Evolutionary conservation across 2,888 invertebrate genomes (phyloP).

Genomic region (Trichopoda pennipes): DNA sequence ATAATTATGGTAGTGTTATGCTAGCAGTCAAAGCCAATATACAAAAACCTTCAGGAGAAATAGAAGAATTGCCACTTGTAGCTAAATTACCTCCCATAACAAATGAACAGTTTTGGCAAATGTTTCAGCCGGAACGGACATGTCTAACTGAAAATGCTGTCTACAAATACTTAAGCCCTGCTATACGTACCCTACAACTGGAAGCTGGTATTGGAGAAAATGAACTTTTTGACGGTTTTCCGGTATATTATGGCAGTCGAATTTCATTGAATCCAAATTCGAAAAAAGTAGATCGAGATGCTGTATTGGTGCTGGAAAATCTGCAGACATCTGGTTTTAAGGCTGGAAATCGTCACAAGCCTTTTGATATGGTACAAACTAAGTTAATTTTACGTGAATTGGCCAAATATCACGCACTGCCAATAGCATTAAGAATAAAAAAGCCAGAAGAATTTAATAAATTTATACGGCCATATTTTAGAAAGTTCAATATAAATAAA

Average conservation of each 20-base stretch:
- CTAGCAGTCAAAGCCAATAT: slow-evolving; percentile 79
- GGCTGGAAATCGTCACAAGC: slow-evolving; percentile 81
- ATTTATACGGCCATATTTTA: slow-evolving; percentile 79
- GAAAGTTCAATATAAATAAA: slow-evolving; percentile 73
- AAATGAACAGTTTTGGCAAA: slow-evolving; percentile 82
- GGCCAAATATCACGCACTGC: slow-evolving; percentile 83
- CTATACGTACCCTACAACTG: slow-evolving; percentile 81
- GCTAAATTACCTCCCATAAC: slow-evolving; percentile 83
- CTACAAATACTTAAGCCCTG: slow-evolving; percentile 82
- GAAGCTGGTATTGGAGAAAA: slow-evolving; percentile 81
- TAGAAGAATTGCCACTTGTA: slow-evolving; percentile 81
- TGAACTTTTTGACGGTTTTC: slow-evolving; percentile 81
- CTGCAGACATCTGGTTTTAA: slow-evolving; percentile 82
- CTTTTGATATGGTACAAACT: slow-evolving; percentile 82
- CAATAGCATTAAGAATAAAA: slow-evolving; percentile 82
- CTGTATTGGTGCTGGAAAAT: slow-evolving; percentile 84
- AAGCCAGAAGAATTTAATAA: slow-evolving; percentile 81
- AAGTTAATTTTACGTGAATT: slow-evolving; percentile 81
- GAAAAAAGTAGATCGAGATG: slow-evolving; percentile 82
- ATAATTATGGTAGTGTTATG: slow-evolving; percentile 85
- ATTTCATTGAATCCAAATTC: slow-evolving; percentile 78
- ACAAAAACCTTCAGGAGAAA: slow-evolving; percentile 70
- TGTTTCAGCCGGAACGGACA: slow-evolving; percentile 83
- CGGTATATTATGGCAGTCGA: slow-evolving; percentile 83
- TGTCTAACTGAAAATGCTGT: slow-evolving; percentile 83